Base-by-base conservation (phyloP, 2,888 invertebrate genomes). In the Ornithoptera alexandrae region DNA sequence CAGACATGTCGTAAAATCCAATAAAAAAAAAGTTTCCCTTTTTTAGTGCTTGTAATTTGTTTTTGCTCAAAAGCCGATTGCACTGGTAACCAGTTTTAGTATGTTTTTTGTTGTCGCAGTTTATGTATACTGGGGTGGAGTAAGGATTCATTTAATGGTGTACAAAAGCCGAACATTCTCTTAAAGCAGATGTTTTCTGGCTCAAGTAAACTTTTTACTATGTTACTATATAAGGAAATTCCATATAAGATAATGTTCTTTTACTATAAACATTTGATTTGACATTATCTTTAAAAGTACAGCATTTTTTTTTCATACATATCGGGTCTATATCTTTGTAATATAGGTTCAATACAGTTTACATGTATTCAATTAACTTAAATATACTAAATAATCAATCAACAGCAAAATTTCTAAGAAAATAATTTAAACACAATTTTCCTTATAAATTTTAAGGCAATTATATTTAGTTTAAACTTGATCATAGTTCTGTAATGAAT, bases 31-130 rank as follows among this genome's bases (percentile, higher is more conserved):
- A 30, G 53, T 62, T 62, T 42, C 50, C 68, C 59, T 63, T 63
- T 57, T 68, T 68, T 68, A 58, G 30, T 68, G 12, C 36, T 36
- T 39, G 63, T 59, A 63, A 68, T 68, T 68, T 68, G 64, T 64
- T 68, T 68, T 68, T 64, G 60, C 53, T 60, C 17, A 68, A 68
- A 68, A 68, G 50, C 50, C 53, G 62, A 64, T 60, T 56, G 53
- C 63, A 56, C 64, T 63, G 36, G 30, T 50, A 30, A 56, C 68
- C 68, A 64, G 68, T 68, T 60, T 60, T 53, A 12, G n/a, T 60
- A 53, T 22, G 60, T 68, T 68, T 63, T 58, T 68, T 68, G 46
- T n/a, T 7, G 39, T 53, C 24, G 36, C 60, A 64, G 68, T 59
- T 63, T 53, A 22, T 64, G 20, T 57, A 64, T 36, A 36, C 22